A percentile compares a stretch with the other conserved stretches of the same genome.
Conservation (phyloP, 2,888 invertebrate genomes). For the Noctua pronuba region DNA sequence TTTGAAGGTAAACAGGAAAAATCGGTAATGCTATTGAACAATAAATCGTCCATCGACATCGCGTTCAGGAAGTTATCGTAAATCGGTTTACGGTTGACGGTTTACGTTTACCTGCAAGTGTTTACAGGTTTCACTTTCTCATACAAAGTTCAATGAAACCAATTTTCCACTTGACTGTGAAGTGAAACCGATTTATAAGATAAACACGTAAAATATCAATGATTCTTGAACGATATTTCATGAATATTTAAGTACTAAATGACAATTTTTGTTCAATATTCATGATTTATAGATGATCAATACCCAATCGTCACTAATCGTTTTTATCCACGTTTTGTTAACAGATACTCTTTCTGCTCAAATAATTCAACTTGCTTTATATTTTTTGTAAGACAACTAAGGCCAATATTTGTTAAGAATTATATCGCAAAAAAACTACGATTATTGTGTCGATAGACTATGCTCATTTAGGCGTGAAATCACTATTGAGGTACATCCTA, state of each 20-base stretch:
- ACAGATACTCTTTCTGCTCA: not conserved
- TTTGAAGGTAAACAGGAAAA: slow-evolving; percentile 39
- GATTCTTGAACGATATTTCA: slow-evolving; percentile 24
- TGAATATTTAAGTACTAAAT: slow-evolving; percentile 22
- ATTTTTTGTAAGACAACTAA: slow-evolving; percentile 26
- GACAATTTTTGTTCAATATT: slow-evolving; percentile 31
- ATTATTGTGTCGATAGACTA: slow-evolving; percentile 48
- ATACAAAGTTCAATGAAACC: slow-evolving; percentile 80
- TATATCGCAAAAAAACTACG: slow-evolving; percentile 18
- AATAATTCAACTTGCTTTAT: slow-evolving; percentile 1
- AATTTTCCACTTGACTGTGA: slow-evolving; percentile 75
- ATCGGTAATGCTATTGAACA: slow-evolving; percentile 44
- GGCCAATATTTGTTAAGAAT: slow-evolving; percentile 41
- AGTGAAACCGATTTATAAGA: slow-evolving; percentile 60
- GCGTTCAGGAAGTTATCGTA: slow-evolving; percentile 68
- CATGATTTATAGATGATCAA: slow-evolving; percentile 17
- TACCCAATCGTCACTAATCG: slow-evolving; percentile 8
- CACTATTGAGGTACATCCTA: slow-evolving; percentile 28
- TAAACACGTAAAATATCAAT: slow-evolving; percentile 34
- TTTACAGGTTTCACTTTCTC: slow-evolving; percentile 71
- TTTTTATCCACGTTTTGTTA: slow-evolving; percentile 11
- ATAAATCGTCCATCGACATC: slow-evolving; percentile 55
- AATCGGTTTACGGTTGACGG: slow-evolving; percentile 69
- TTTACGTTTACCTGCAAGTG: slow-evolving; percentile 65
- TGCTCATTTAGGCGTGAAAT: slow-evolving; percentile 54